Conservation (phyloP, 2,888 invertebrate genomes). For the Callinectes sapidus region DNA sequence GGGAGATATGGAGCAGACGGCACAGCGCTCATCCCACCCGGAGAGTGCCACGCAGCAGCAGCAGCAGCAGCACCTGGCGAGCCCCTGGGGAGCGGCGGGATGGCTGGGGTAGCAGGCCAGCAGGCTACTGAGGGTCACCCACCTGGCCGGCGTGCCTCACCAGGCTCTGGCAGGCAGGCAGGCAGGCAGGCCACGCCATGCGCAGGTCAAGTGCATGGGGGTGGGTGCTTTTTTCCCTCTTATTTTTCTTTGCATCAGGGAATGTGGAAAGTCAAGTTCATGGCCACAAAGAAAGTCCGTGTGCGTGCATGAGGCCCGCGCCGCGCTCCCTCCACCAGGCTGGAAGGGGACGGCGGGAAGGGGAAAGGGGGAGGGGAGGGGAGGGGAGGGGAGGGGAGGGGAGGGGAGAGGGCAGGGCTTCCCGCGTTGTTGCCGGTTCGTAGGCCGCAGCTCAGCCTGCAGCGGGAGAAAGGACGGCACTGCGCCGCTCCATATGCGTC, state of each 20-base stretch:
- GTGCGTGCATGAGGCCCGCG: constrained; percentile 17
- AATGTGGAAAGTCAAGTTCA: background rate
- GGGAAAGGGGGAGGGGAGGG: background rate
- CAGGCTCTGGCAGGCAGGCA: background rate
- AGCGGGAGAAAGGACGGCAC: constrained; percentile 12
- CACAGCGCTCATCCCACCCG: background rate
- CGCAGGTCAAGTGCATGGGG: background rate
- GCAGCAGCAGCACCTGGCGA: background rate
- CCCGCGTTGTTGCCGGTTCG: constrained; percentile 40
- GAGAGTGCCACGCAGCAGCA: background rate
- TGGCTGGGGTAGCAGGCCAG: background rate
- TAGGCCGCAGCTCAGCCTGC: background rate
- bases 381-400: background rate
- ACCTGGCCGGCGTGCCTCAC: constrained; percentile 6
- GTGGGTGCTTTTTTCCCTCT: background rate
- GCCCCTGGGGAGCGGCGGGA: background rate
- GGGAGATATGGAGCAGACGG: background rate
- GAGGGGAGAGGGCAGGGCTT: constrained; percentile 13
- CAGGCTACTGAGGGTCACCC: constrained; percentile 3
- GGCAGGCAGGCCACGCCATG: background rate
- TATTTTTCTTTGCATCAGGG: background rate
- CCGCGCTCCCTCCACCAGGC: constrained; percentile 9
- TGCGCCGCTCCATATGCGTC: background rate
- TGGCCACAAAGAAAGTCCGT: background rate
- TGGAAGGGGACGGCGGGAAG: background rate